Evolutionary conservation across 2,113 vertebrate genomes (phyloP).

Genomic region (Coptodon rendalli): DNA sequence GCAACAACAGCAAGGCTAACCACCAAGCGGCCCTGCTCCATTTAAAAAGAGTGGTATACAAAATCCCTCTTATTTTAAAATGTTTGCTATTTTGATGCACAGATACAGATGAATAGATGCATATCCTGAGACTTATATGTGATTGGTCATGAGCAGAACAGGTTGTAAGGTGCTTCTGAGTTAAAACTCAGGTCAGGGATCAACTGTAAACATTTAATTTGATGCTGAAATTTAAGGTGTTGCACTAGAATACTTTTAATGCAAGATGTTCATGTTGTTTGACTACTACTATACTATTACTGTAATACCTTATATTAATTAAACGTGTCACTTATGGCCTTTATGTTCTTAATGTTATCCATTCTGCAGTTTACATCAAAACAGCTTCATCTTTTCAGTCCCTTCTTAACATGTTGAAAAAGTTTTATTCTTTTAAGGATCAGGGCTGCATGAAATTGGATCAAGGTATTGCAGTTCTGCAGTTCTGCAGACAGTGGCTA

Average conservation of each 20-base stretch:
- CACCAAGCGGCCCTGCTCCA: background rate
- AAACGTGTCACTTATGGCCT: background rate
- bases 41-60: background rate
- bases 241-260: background rate
- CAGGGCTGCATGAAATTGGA: slow-evolving; percentile 2
- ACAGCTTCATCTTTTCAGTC: background rate
- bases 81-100: background rate
- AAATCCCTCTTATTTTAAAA: background rate
- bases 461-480: background rate
- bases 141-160: background rate
- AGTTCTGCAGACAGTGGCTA: background rate
- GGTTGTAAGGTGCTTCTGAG: background rate
- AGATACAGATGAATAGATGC: background rate
- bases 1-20: background rate
- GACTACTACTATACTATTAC: background rate
- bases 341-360: no score
- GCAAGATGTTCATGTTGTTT: background rate
- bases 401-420: background rate
- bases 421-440: background rate
- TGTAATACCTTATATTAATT: background rate
- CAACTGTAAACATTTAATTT: background rate
- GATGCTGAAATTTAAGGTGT: background rate
- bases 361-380: background rate
- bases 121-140: background rate
- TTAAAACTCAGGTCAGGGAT: background rate